Evolutionary conservation across 2,797 vertebrate genomes (phyloP), one percentile per base, ranked within the genome.

Genomic region (Parauchenoglanis punctatus): DNA sequence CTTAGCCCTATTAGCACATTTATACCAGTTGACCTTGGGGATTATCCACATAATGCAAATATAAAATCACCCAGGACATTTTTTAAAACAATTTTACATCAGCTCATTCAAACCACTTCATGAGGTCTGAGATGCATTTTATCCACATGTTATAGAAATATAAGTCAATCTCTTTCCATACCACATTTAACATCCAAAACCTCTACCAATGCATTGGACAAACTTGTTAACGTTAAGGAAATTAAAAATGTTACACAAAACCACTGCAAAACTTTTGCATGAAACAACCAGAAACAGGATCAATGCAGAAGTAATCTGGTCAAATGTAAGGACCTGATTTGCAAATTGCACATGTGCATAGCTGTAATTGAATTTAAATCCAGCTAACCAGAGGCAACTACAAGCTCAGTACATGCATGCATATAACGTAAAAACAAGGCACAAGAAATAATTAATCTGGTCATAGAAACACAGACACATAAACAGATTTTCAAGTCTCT

Each of bases 301-400:
- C 35, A 35, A 15, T n/a, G 17, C 58, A 81, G 49, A 56, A 7
- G 5, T 44, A 23, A 61, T 61, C 61, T 31, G 4, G 28, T 61
- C 23, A 56, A 56, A n/a, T 31, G 12, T 23, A 15, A 59, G 25
- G 31, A 80, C 20, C 46, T 35, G 6, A 63, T 63, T 15, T 81
- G 58, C 35, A 63, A 81, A 49, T 67, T 82, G 59, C 81, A 65
- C 40, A 65, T 63, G 59, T 59, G 35, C 6, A 59, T 80, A 44
- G 40, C 40, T 82, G 80, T 65, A 82, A 82, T 6, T 82, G 40
- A 15, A 49, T 65, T 82, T 65, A 82, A 82, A 65, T 65, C 25
- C 61, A 65, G 40, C 25, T 65, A 28, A 65, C 40, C 40, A 49
- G 7, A 65, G 25, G 54, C 8, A 58, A 58, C 3, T 40, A 23